Conservation (phyloP, 1,140 invertebrate species). For the Andricus grossulariae region DNA sequence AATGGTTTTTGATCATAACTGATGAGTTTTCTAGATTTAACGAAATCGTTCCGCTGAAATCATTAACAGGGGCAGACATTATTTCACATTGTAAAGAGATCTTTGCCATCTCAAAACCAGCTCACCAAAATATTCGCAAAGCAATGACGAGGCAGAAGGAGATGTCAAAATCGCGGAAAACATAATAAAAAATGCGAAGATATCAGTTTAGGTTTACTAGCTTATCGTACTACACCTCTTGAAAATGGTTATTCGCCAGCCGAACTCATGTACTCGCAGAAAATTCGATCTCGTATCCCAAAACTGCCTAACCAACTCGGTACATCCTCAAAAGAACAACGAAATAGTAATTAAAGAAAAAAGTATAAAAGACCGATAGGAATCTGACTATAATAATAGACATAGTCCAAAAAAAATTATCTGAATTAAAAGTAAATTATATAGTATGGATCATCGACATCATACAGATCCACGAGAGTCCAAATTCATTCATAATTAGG, state of each 20-base stretch:
- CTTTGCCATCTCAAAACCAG: conserved; percentile 42
- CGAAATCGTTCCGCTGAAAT: neutral
- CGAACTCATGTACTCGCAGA: neutral
- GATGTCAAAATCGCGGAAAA: conserved; percentile 51
- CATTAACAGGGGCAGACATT: no score
- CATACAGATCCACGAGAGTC: no score
- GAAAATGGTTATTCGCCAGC: no score
- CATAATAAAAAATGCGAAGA: conserved; percentile 52
- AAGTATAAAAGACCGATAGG: conserved; percentile 39
- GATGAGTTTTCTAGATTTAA: neutral
- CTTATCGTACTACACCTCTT: neutral
- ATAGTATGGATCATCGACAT: no score
- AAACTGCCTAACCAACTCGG: conserved; percentile 5
- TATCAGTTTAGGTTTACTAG: neutral
- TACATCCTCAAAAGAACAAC: neutral
- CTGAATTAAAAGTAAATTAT: no score
- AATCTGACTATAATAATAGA: conserved; percentile 25
- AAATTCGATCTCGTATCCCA: conserved; percentile 4
- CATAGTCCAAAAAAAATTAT: no score
- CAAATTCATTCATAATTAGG: neutral
- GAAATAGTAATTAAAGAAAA: conserved; percentile 36
- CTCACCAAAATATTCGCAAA: conserved; percentile 52
- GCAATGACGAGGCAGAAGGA: conserved; percentile 58
- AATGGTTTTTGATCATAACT: no score
- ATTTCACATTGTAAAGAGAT: neutral